A percentile compares a stretch with the other conserved stretches of the same genome.
phyloP scores from a whole-genome alignment of 2,797 vertebrate genomes.

The Mus caroli region DNA sequence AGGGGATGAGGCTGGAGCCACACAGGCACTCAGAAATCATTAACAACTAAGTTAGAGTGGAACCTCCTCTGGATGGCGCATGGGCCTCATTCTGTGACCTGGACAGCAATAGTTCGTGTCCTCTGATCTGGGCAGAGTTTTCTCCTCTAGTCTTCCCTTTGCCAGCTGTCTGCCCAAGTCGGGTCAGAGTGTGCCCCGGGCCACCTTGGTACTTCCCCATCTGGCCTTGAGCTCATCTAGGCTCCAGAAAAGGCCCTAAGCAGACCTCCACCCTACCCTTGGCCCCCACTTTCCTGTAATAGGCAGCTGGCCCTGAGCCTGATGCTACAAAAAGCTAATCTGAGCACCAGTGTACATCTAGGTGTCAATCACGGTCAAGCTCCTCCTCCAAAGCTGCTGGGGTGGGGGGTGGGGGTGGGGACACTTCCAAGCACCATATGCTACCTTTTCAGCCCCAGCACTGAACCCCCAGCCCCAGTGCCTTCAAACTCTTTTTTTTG shows the following conservation, averaged over 20 bases:
- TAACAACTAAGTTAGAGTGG: background rate
- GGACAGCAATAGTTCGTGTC: background rate
- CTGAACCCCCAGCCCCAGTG: background rate
- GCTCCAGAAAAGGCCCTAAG: background rate
- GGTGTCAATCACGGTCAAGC: background rate
- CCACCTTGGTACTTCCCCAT: background rate
- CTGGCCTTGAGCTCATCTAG: fast-evolving
- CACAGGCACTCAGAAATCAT: background rate
- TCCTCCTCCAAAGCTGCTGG: fast-evolving
- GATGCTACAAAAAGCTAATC: background rate
- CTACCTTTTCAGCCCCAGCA: fast-evolving
- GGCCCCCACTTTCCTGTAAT: background rate
- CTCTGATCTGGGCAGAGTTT: fast-evolving
- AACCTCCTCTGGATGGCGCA: background rate
- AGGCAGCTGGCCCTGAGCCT: background rate
- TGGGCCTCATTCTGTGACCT: background rate
- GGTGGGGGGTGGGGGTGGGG: too few species aligned
- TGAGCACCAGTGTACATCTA: too few species aligned
- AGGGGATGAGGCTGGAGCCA: background rate
- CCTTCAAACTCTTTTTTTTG: background rate
- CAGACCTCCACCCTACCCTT: background rate
- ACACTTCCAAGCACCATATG: background rate
- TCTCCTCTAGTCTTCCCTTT: background rate
- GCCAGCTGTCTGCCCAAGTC: background rate
- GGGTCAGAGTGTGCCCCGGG: background rate